Evolutionary conservation across 2,797 vertebrate species (phyloP).

Genomic region (Iguana delicatissima): DNA sequence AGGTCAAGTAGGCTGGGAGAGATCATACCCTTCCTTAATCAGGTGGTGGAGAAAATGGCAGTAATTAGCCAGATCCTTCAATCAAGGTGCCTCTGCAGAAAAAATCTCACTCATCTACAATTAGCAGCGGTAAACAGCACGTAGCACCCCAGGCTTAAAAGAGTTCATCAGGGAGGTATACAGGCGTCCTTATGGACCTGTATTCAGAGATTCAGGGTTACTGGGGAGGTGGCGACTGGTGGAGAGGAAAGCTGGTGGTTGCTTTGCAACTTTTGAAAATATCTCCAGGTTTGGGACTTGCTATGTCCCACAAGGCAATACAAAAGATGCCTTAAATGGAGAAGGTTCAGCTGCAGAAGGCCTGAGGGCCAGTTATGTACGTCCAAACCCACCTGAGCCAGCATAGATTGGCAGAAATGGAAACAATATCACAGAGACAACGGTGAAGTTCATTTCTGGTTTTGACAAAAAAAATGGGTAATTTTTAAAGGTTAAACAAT

Average conservation of each 20-base stretch:
- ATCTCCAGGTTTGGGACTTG: background rate
- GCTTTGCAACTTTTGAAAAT: too few species aligned
- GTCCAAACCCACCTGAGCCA: background rate
- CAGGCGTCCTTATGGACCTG: background rate
- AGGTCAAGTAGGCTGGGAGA: background rate
- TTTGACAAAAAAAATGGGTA: too few species aligned
- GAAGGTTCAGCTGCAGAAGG: too few species aligned
- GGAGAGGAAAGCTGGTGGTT: background rate
- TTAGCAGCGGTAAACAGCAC: conserved; percentile 16
- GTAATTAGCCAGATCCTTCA: background rate
- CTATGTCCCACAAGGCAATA: background rate
- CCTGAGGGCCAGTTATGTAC: too few species aligned
- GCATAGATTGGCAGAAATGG: too few species aligned
- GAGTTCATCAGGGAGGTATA: background rate
- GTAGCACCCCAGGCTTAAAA: background rate
- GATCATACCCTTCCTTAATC: background rate
- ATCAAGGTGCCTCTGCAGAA: background rate
- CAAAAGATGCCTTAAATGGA: background rate
- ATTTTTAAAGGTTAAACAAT: too few species aligned
- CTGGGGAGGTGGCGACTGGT: too few species aligned
- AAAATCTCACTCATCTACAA: background rate
- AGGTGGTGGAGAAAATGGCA: background rate
- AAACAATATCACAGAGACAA: too few species aligned
- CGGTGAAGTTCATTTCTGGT: too few species aligned
- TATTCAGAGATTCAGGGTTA: background rate